Conservation (phyloP, 2,797 vertebrate species). For the Sebastes reedi region DNA sequence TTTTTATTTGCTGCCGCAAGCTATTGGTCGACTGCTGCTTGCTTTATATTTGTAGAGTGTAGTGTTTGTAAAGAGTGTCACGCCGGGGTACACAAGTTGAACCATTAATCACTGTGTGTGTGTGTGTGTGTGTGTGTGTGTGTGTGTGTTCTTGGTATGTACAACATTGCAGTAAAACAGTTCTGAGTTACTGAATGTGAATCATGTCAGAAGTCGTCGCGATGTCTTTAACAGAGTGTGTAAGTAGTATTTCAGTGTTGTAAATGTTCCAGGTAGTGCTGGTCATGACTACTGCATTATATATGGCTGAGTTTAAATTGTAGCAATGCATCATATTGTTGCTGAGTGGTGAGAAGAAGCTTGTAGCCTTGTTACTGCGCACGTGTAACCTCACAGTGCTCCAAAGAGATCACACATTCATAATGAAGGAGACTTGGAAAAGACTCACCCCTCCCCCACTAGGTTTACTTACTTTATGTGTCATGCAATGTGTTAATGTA, state of each 20-base stretch:
- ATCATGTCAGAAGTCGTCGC: background rate
- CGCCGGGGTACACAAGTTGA: background rate
- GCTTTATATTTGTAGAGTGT: too few relatives aligned
- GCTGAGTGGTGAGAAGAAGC: background rate
- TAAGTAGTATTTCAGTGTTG: background rate
- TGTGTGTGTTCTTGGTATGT: background rate
- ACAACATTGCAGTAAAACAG: background rate
- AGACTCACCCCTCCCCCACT: background rate
- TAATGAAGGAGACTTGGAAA: background rate
- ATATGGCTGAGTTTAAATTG: background rate
- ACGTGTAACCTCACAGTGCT: background rate
- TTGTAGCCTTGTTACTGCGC: background rate
- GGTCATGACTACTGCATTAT: background rate
- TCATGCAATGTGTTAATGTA: background rate
- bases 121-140: background rate
- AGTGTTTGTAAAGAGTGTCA: too few relatives aligned
- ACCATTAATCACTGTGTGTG: background rate
- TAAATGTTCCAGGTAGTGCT: background rate
- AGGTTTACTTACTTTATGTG: background rate
- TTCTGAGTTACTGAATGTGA: background rate
- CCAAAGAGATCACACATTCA: background rate
- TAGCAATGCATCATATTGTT: background rate
- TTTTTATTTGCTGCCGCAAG: conserved; percentile 34
- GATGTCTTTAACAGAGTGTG: background rate
- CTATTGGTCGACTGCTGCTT: conserved; percentile 13